Conservation (phyloP, 2,113 vertebrate genomes). For the Cochlearius cochlearius region DNA sequence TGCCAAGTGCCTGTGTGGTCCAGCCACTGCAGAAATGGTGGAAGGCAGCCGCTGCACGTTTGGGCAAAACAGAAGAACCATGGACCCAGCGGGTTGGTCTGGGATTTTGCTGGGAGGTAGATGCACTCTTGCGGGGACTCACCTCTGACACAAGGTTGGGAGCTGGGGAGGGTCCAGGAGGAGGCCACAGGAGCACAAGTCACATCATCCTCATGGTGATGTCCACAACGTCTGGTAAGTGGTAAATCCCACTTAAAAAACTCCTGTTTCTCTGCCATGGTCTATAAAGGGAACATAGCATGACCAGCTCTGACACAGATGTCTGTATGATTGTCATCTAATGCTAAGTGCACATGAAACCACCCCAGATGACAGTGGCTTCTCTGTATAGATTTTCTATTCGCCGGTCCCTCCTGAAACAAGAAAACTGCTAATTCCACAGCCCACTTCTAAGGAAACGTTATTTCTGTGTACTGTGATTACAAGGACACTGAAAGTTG, state of each 20-base stretch:
- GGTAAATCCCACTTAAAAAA: neutral
- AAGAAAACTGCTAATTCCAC: neutral
- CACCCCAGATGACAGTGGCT: neutral
- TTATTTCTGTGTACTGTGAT: neutral
- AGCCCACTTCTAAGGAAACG: neutral
- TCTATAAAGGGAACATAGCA: neutral
- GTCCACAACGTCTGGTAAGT: neutral
- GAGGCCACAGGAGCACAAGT: neutral
- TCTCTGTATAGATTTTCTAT: neutral
- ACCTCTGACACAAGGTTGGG: neutral
- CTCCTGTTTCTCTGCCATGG: neutral
- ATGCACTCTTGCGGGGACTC: neutral
- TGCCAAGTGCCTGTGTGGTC: neutral
- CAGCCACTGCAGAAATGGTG: neutral
- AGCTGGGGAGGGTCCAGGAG: neutral
- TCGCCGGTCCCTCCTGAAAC: neutral
- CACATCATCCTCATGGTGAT: neutral
- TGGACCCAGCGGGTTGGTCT: neutral
- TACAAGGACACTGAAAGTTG: neutral
- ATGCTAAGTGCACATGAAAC: neutral
- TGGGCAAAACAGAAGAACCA: neutral
- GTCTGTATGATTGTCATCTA: neutral
- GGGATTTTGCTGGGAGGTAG: neutral
- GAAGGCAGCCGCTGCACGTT: rapidly evolving
- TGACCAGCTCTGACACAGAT: neutral